phyloP scores from a whole-genome alignment of 2,113 vertebrate species.

The Macroglossus sobrinus region DNA sequence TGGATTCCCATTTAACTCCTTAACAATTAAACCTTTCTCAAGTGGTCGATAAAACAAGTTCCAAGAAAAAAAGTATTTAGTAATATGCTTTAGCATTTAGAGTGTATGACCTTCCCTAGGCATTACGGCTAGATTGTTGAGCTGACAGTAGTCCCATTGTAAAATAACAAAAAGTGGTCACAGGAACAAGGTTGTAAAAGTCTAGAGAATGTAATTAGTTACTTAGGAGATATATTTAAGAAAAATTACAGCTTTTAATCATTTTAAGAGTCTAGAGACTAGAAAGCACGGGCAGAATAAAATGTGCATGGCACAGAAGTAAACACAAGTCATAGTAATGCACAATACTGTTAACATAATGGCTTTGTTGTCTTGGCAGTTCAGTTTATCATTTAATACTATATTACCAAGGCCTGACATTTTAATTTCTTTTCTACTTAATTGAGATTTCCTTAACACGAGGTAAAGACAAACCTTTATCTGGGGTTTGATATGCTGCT shows the following conservation, averaged over 20 bases:
- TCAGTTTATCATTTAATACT: conserved; percentile 62
- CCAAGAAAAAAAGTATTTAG: not conserved
- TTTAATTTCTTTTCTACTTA: conserved; percentile 67
- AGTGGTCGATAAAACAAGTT: conserved; percentile 47
- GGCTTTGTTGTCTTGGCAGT: conserved; percentile 32
- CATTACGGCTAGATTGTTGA: not conserved
- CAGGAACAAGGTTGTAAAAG: conserved; percentile 35
- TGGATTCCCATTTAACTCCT: conserved; percentile 23
- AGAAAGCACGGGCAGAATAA: conserved; percentile 33
- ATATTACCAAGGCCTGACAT: conserved; percentile 55
- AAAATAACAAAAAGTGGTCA: conserved; percentile 15
- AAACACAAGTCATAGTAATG: conserved; percentile 53
- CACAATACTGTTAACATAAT: not conserved
- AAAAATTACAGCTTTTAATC: conserved; percentile 69
- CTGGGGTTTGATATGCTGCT: conserved; percentile 30
- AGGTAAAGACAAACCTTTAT: conserved; percentile 51
- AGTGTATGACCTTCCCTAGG: not conserved
- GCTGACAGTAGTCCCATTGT: not conserved
- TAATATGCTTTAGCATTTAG: conserved; percentile 19
- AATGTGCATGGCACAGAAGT: conserved; percentile 43
- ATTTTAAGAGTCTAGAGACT: conserved; percentile 50
- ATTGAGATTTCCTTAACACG: conserved; percentile 65
- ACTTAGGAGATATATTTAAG: conserved; percentile 35
- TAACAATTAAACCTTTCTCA: conserved; percentile 49
- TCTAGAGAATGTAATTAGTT: conserved; percentile 41